phyloP scores from a whole-genome alignment of 2,888 invertebrate species.

The Stenurella melanura region DNA sequence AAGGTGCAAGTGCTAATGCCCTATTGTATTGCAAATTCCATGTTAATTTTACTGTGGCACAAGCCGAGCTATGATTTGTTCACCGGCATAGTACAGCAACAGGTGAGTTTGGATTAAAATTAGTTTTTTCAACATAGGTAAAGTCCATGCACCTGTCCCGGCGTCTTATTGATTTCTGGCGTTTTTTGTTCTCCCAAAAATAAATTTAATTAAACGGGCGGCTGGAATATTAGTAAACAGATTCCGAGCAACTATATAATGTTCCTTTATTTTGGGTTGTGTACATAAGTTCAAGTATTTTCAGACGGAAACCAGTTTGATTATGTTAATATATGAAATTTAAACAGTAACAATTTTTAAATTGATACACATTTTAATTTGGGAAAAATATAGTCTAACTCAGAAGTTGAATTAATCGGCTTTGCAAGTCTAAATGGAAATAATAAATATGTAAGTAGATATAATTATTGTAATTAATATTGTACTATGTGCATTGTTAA shows the following conservation, averaged over 20 bases:
- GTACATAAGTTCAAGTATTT: not conserved
- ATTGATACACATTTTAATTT: slow-evolving; percentile 22
- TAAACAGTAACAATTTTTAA: slow-evolving; percentile 3
- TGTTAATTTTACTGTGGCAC: slow-evolving; percentile 71
- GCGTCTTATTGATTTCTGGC: slow-evolving; percentile 35
- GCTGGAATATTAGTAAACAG: slow-evolving; percentile 18
- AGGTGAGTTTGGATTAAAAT: slow-evolving; percentile 64
- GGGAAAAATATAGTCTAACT: not conserved
- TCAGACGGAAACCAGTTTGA: slow-evolving; percentile 24
- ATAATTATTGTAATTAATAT: slow-evolving; percentile 13
- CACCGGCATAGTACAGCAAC: slow-evolving; percentile 62
- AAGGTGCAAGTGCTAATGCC: slow-evolving; percentile 72
- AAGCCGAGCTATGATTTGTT: slow-evolving; percentile 69
- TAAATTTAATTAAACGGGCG: slow-evolving; percentile 10
- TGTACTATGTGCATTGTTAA: not conserved
- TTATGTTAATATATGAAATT: slow-evolving; percentile 20
- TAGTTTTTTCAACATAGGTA: slow-evolving; percentile 50
- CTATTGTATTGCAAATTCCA: slow-evolving; percentile 74
- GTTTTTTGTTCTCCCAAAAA: slow-evolving; percentile 3
- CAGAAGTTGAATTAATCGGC: not conserved
- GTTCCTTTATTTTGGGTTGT: not conserved
- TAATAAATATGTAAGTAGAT: slow-evolving; percentile 6
- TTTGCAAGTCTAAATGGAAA: not conserved
- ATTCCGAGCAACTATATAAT: not conserved
- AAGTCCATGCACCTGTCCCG: slow-evolving; percentile 34